A percentile compares a stretch with the other conserved stretches of the same genome.
phyloP scores from a whole-genome alignment of 1,140 invertebrate genomes.

The Forficula auricularia region DNA sequence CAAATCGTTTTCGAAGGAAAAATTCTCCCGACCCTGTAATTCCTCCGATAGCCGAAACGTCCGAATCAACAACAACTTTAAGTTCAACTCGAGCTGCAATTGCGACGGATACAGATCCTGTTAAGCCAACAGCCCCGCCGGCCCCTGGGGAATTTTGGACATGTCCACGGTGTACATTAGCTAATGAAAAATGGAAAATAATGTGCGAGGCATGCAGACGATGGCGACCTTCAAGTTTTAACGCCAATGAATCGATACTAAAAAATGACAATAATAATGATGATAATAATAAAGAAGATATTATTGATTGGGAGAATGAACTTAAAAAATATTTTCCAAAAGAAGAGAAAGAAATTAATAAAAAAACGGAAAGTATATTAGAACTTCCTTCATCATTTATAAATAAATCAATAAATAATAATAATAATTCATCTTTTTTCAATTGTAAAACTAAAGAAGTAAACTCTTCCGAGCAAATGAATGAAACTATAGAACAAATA shows the following conservation, averaged over 20 bases:
- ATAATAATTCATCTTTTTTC: no score
- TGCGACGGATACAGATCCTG: neutral
- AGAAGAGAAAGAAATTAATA: neutral
- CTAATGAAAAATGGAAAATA: slow-evolving; percentile 35
- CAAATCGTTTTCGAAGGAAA: slow-evolving; percentile 13
- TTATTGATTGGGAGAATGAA: slow-evolving; percentile 7
- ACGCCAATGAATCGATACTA: slow-evolving; percentile 9
- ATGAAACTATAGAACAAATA: no score
- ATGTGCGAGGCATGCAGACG: slow-evolving; percentile 34
- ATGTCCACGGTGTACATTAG: slow-evolving; percentile 33
- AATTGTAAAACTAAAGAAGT: no score
- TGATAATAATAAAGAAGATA: slow-evolving; percentile 2
- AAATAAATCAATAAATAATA: neutral
- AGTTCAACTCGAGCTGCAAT: slow-evolving; percentile 18
- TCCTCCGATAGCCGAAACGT: slow-evolving; percentile 22
- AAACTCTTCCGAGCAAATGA: no score
- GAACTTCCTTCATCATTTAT: no score
- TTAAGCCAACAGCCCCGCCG: neutral
- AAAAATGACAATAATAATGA: no score
- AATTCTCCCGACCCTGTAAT: slow-evolving; percentile 20
- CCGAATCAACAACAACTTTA: slow-evolving; percentile 19
- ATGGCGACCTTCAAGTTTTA: slow-evolving; percentile 22
- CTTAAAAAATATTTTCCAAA: slow-evolving; percentile 10
- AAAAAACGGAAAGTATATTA: neutral
- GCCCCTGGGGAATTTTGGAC: slow-evolving; percentile 22